Evolutionary conservation across 1,140 invertebrate genomes (phyloP).

Genomic region (Whitmania pigra): DNA sequence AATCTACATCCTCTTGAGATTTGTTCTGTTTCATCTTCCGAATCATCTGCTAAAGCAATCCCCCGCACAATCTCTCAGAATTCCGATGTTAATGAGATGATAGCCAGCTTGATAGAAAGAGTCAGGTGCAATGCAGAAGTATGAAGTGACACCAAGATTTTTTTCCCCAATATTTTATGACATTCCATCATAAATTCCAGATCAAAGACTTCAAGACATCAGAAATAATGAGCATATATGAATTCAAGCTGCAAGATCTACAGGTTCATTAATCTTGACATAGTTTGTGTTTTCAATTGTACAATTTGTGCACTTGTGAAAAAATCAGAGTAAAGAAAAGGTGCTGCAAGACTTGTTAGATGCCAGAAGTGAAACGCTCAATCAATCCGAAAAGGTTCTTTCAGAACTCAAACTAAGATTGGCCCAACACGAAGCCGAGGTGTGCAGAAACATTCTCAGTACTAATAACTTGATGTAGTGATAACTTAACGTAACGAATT

Average conservation of each 20-base stretch:
- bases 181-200: constrained; percentile 27
- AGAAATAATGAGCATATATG: constrained; percentile 42
- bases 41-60: not conserved
- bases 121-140: not conserved
- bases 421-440: constrained; percentile 39
- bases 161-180: constrained; percentile 9
- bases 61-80: not conserved
- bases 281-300: not conserved
- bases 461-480: not conserved
- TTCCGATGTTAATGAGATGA: constrained; percentile 9
- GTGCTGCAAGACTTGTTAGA: constrained; percentile 41
- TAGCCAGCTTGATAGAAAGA: not conserved
- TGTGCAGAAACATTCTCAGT: constrained; percentile 20
- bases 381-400: constrained; percentile 39
- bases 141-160: not conserved
- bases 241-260: constrained; percentile 37
- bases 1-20: not conserved
- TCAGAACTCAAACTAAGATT: constrained; percentile 36
- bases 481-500: not conserved
- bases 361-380: constrained; percentile 37
- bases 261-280: constrained; percentile 28
- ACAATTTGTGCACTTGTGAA: not conserved
- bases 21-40: not conserved
- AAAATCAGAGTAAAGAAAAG: constrained; percentile 38
- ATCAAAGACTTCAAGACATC: constrained; percentile 37